phyloP scores from a whole-genome alignment of 2,113 vertebrate species.

The Cochlearius cochlearius region DNA sequence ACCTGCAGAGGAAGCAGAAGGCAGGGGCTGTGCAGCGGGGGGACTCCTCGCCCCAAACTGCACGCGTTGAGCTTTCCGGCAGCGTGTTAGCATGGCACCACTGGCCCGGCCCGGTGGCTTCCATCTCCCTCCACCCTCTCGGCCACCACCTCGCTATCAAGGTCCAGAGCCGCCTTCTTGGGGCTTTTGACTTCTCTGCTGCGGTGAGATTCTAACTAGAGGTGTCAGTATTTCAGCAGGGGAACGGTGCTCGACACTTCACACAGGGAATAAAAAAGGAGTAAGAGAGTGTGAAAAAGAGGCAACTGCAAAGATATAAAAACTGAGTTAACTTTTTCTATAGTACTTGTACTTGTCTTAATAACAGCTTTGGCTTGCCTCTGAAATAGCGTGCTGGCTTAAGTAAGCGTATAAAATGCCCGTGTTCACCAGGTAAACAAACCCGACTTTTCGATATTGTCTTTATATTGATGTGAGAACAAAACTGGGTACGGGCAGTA shows the following conservation, averaged over 20 bases:
- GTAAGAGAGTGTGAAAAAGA: neutral
- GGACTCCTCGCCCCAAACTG: neutral
- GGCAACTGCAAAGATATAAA: neutral
- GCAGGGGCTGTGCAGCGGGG: neutral
- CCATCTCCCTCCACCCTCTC: neutral
- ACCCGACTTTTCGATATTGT: neutral
- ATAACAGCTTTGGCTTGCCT: neutral
- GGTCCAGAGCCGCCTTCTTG: neutral
- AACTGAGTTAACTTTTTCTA: neutral
- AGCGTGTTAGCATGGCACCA: fast-evolving
- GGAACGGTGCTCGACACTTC: neutral
- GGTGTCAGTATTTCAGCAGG: neutral
- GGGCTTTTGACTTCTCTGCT: neutral
- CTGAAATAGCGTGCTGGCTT: neutral
- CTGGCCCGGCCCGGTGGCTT: neutral
- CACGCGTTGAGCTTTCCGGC: neutral
- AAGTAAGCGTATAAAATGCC: neutral
- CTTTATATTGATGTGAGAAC: neutral
- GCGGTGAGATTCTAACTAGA: neutral
- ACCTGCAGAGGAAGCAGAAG: neutral
- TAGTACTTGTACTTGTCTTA: neutral
- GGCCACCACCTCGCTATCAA: fast-evolving
- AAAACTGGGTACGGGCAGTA: neutral
- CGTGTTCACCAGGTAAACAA: neutral
- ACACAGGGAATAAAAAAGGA: neutral